Evolutionary conservation across 2,888 invertebrate genomes (phyloP), one percentile per base, ranked within the genome.

Genomic region (Vannuccia rotundouncinata): DNA sequence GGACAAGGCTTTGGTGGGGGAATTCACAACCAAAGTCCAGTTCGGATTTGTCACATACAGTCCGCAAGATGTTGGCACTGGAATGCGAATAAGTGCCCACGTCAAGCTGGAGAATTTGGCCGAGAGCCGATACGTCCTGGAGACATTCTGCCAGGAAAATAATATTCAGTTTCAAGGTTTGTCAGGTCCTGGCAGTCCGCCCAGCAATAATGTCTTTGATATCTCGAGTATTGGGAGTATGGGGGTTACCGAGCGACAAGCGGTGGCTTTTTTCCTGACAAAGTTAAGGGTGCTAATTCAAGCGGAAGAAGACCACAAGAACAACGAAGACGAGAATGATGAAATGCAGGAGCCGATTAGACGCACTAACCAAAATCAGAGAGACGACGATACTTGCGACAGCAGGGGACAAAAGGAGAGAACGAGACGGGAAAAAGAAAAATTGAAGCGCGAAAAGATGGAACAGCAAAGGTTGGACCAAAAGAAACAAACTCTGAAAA

Each of bases 61-160:
- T 74, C 75, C 27, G 1, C 27, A 2, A 25, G 31, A 74, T 25
- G n/a, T 74, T 2, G 75, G 75, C n/a, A 29, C 29, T 25, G 29
- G 5, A 10, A 74, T 74, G 75, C 75, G 75, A 10, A 29, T 74
- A 29, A 30, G 75, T 10, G 75, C 75, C 2, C 27, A 1, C 10
- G 31, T 74, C 27, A 10, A 10, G 29, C 30, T 74, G n/a, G 13
- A 25, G 31, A n/a, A 74, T 74, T 30, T 74, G 29, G 75, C 29
- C 2, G 29, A 10, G 2, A 30, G 31, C n/a, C 29, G 29, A 25
- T 1, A n/a, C n/a, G 5, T 10, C 1, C 30, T 74, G 22, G 31
- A 74, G 29, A 30, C 29, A 74, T 74, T 74, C 30, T 74, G 75
- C n/a, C 1, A 29, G 2, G n/a, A 29, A 74, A 74, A 74, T 74